Evolutionary conservation across 2,888 invertebrate species (phyloP).

Genomic region (Tholera decimalis): DNA sequence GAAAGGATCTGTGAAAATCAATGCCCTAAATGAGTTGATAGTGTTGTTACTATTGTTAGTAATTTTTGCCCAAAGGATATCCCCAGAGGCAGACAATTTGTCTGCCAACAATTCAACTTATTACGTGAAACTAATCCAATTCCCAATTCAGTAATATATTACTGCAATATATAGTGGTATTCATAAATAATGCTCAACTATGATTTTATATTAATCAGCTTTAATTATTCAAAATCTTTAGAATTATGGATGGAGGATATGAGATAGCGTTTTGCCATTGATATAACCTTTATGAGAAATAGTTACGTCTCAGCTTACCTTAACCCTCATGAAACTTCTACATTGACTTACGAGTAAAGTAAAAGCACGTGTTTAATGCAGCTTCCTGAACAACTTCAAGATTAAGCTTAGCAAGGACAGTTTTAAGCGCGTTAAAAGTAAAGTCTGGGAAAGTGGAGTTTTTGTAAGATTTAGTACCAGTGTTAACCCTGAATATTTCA

Average conservation of each 20-base stretch:
- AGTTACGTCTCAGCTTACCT: neutral
- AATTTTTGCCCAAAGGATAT: neutral
- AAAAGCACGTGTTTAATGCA: slow-evolving; percentile 27
- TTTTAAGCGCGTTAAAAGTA: slow-evolving; percentile 29
- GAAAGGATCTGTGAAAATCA: no score
- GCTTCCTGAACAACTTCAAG: slow-evolving; percentile 37
- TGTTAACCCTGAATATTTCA: slow-evolving; percentile 4
- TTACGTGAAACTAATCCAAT: neutral
- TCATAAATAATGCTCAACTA: neutral
- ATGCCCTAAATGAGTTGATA: no score
- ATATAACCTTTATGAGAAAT: neutral
- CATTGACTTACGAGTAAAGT: neutral
- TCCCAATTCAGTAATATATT: neutral
- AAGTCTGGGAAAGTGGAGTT: slow-evolving; percentile 8
- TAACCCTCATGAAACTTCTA: neutral
- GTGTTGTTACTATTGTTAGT: neutral
- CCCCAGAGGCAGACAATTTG: neutral
- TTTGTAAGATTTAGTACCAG: slow-evolving; percentile 3
- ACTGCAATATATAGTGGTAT: neutral
- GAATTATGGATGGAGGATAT: neutral
- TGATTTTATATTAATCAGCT: neutral
- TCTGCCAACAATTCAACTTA: neutral
- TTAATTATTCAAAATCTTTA: neutral
- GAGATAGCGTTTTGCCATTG: neutral
- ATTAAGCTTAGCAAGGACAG: slow-evolving; percentile 48